Evolutionary conservation across 2,797 vertebrate species (phyloP), one percentile per base, ranked within the genome.

Genomic region (Loriculus beryllinus): DNA sequence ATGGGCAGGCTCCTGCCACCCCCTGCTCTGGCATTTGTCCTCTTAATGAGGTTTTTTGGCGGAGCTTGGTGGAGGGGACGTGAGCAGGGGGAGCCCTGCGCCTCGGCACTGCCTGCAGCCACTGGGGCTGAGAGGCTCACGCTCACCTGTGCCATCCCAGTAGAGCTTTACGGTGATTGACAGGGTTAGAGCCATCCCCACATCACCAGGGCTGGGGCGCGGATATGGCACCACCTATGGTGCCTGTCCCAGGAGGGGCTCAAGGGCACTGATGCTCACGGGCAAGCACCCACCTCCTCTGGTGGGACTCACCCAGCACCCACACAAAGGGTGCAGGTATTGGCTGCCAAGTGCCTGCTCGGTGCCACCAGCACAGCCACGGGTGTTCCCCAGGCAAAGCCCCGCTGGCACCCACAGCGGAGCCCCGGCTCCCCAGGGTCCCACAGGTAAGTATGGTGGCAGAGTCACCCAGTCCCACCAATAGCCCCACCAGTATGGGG

Each of bases 211-310:
- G 29, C 43, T 9, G 8, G 31, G n/a, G 52, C 22, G 47, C 21
- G 26, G 68, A 29, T 29, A 2, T 0, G 3, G 21, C 74, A 89
- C 2, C 26, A 57, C 8, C 9, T 7, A 0, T 0, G 0, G 26
- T 51, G 52, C 71, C 64, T 4, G 0, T 72, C 45, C 68, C 56
- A 39, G 60, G 56, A 70, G 47, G 40, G 47, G n/a, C 68, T 72
- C 4, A 0, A 63, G 90, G 63, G 49, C 59, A 42, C 54, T 4
- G 14, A 21, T 90, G 71, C 37, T 75, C 1, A 0, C 1, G 6
- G 75, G 45, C 1, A 1, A 79, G 48, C 5, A 9, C 70, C 45
- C 4, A 4, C 31, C 31, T 84, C 51, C 5, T 2, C 19, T 8
- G 4, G 51, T 15, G 4, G 68, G 47, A 40, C 21, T 62, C 57